Evolutionary conservation across 2,113 vertebrate species (phyloP), one percentile per base, ranked within the genome.

Genomic region (Stigmatopora argus): DNA sequence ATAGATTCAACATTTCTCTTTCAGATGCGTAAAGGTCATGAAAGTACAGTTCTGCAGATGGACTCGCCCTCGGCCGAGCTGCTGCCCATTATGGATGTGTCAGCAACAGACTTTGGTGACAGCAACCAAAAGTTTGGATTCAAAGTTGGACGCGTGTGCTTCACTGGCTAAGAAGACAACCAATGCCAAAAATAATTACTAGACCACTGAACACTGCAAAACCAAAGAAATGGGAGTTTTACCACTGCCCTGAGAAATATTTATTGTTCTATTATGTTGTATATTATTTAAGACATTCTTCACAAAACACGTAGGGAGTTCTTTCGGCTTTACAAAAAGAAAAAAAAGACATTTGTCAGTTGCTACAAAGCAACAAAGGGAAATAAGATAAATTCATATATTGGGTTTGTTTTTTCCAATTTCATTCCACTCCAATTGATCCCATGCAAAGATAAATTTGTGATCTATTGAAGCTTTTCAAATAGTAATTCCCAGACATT

Each of bases 111-210:
- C 83, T 95, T 97, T 13, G 95, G 95, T 45, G 89, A 83, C 49
- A 77, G 69, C 73, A 93, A 90, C 83, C 95, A 98, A 78, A 98
- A 98, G 83, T 98, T 96, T 46, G 95, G 95, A 62, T 98, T 98
- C 78, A 86, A 96, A 78, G 86, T 96, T 23, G 95, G 95, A 46
- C 92, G 88, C 0, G 92, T 98, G 9, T 98, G 95, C 85, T 98
- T 96, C 75, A 87, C 75, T 46, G 91, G 94, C 77, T 95, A 92
- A 92, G 58, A 12, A 45, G 61, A 3, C n/a, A 41, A 67, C 38
- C 67, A 66, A 34, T 48, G 71, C 62, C 67, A 51, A 68, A 68
- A 70, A 15, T 18, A 35, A 19, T 19, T n/a, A 13, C 17, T 6
- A 38, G 46, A 35, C 63, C 48, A 65, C 55, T 78, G 62, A 8